These are phyloP conservation scores for Drosophila jambulina DNA, from an alignment of 1,140 invertebrate species.

Conservation along the genomic window DNA sequence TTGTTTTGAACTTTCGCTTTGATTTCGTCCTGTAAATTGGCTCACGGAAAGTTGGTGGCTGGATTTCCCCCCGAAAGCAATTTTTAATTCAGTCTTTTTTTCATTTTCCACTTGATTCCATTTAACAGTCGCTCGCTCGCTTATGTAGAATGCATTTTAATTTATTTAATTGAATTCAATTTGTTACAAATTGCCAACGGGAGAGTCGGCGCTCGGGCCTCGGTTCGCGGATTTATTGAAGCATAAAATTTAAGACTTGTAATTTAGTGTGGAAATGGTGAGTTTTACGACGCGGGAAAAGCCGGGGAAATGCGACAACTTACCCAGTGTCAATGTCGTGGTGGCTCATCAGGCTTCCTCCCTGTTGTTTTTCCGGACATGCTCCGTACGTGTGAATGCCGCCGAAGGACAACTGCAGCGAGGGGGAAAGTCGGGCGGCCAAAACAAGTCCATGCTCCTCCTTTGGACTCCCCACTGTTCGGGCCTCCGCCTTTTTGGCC, in stretches of 20 bases:
- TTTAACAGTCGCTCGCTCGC: slow-evolving; percentile 46
- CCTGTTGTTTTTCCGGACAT: slow-evolving; percentile 50
- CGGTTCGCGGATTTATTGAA: slow-evolving; percentile 71
- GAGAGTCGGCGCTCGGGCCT: slow-evolving; percentile 17
- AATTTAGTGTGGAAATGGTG: slow-evolving; percentile 63
- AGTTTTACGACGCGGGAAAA: slow-evolving; percentile 55
- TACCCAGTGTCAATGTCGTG: slow-evolving; percentile 71
- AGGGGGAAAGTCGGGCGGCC: slow-evolving; percentile 16
- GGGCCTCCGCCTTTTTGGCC: slow-evolving; percentile 35
- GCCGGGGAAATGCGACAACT: slow-evolving; percentile 32
- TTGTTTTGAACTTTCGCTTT: slow-evolving; percentile 64
- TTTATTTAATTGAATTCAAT: slow-evolving; percentile 82
- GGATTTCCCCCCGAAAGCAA: slow-evolving; percentile 43
- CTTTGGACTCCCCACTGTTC: slow-evolving; percentile 7
- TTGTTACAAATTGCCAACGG: slow-evolving; percentile 69
- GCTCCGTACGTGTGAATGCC: slow-evolving; percentile 62
- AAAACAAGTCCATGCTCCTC: slow-evolving; percentile 17
- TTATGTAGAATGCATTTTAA: slow-evolving; percentile 81
- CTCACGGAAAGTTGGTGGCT: slow-evolving; percentile 52
- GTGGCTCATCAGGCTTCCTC: slow-evolving; percentile 51
- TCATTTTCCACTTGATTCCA: slow-evolving; percentile 42
- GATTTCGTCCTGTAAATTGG: slow-evolving; percentile 61
- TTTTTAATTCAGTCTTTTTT: slow-evolving; percentile 62
- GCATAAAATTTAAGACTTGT: slow-evolving; percentile 77
- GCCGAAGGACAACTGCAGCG: slow-evolving; percentile 67